Evolutionary conservation across 2,888 invertebrate genomes (phyloP).

Genomic region (Netelia inedita): DNA sequence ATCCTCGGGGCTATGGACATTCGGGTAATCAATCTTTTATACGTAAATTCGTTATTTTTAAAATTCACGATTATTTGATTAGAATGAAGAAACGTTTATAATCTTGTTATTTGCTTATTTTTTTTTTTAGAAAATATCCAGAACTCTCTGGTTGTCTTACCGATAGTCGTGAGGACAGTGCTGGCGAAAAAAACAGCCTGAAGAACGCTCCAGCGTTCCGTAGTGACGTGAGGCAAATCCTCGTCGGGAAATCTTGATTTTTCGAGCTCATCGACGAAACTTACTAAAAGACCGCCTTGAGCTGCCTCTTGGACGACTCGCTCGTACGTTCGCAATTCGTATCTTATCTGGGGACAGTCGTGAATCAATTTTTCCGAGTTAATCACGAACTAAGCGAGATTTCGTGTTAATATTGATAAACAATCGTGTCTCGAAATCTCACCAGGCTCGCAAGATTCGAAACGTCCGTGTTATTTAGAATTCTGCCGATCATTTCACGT

Average conservation of each 20-base stretch:
- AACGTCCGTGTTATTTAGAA: conserved; percentile 88
- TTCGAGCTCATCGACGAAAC: conserved; percentile 74
- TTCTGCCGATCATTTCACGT: conserved; percentile 87
- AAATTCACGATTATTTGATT: too few relatives aligned
- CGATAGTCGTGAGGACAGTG: conserved; percentile 96
- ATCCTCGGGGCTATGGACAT: conserved; percentile 12
- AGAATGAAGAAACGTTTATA: neutral
- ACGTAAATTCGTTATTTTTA: too few relatives aligned
- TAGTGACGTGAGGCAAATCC: conserved; percentile 80
- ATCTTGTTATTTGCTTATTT: neutral
- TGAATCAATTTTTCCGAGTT: too few relatives aligned
- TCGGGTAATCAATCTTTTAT: neutral
- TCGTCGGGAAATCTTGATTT: conserved; percentile 65
- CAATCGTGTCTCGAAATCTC: conserved; percentile 47
- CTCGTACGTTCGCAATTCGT: conserved; percentile 82
- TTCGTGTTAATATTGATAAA: too few relatives aligned
- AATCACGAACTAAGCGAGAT: too few relatives aligned
- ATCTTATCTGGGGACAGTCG: conserved; percentile 75
- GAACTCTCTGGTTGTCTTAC: conserved; percentile 85
- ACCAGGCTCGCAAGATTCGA: conserved; percentile 87
- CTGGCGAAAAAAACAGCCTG: conserved; percentile 96
- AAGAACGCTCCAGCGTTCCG: conserved; percentile 92
- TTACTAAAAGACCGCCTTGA: conserved; percentile 88
- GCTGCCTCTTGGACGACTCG: conserved; percentile 90
- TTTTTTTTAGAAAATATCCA: neutral